A percentile compares a stretch with the other conserved stretches of the same genome.
phyloP scores from a whole-genome alignment of 2,113 vertebrate species.

The Urocynchramus pylzowi region DNA sequence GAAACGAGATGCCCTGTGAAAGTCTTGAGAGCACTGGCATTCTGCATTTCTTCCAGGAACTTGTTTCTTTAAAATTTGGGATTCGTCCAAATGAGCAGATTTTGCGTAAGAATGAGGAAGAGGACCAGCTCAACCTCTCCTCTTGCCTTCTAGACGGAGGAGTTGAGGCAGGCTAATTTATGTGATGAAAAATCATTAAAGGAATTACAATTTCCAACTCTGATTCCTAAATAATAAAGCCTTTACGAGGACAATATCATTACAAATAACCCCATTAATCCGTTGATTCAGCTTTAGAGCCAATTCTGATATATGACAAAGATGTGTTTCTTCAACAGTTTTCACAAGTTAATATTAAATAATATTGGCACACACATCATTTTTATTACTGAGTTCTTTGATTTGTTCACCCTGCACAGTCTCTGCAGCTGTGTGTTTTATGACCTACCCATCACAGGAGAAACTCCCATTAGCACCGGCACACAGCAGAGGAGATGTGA shows the following conservation, averaged over 20 bases:
- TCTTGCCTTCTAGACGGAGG: constrained; percentile 57
- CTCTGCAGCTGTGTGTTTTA: constrained; percentile 14
- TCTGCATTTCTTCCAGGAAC: constrained; percentile 54
- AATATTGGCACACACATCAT: constrained; percentile 40
- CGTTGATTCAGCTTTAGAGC: background rate
- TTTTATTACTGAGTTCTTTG: constrained; percentile 52
- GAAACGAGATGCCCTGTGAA: constrained; percentile 62
- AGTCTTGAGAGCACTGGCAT: constrained; percentile 30
- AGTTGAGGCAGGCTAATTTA: constrained; percentile 60
- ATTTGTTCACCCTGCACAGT: constrained; percentile 10
- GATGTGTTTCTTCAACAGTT: constrained; percentile 31
- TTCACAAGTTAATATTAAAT: constrained; percentile 49
- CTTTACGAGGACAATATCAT: constrained; percentile 30
- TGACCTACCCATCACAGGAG: constrained; percentile 21
- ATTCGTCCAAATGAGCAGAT: constrained; percentile 51
- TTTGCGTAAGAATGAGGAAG: constrained; percentile 66
- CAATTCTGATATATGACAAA: constrained; percentile 6
- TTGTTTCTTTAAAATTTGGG: constrained; percentile 64
- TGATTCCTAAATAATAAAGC: constrained; percentile 55
- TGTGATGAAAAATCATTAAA: constrained; percentile 56
- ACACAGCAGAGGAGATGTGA: background rate
- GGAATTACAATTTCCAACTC: constrained; percentile 37
- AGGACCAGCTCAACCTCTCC: constrained; percentile 27
- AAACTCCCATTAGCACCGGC: background rate
- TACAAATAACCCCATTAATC: constrained; percentile 48